Percentiles rank a stretch among this genome's conserved stretches.
Evolutionary conservation across 1,140 invertebrate species (phyloP).

Genomic region (Anagrus nilaparvatae): DNA sequence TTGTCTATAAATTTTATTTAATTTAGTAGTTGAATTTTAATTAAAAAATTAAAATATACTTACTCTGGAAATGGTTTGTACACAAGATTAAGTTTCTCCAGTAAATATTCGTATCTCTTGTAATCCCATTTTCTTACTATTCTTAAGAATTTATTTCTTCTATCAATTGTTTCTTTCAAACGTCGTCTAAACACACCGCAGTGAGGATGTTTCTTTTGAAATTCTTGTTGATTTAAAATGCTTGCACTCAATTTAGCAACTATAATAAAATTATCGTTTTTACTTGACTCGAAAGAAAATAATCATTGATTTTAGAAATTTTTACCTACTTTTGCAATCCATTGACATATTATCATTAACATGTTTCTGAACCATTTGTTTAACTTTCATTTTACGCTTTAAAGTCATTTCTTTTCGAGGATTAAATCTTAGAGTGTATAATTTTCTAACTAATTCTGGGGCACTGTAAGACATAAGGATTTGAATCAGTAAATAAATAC

Average conservation of each 20-base stretch:
- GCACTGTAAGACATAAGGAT: no score
- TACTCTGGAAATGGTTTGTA: slow-evolving; percentile 58
- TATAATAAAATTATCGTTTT: slow-evolving; percentile 6
- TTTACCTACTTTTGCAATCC: slow-evolving; percentile 45
- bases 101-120: slow-evolving; percentile 75
- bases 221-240: slow-evolving; percentile 43
- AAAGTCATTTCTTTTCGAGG: slow-evolving; percentile 29
- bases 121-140: slow-evolving; percentile 64
- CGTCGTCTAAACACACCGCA: slow-evolving; percentile 44
- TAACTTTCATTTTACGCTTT: slow-evolving; percentile 33
- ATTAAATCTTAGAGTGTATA: slow-evolving; percentile 48
- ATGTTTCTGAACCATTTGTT: slow-evolving; percentile 47
- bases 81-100: slow-evolving; percentile 67
- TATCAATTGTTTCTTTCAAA: slow-evolving; percentile 64
- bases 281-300: not conserved
- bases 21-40: no score
- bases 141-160: slow-evolving; percentile 61
- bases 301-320: not conserved
- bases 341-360: slow-evolving; percentile 43
- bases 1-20: not conserved
- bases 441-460: slow-evolving; percentile 44
- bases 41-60: slow-evolving; percentile 21
- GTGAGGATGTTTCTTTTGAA: slow-evolving; percentile 41
- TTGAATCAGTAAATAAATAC: no score
- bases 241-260: slow-evolving; percentile 6